phyloP scores from a whole-genome alignment of 2,797 vertebrate genomes.

The Lagodon rhomboides region DNA sequence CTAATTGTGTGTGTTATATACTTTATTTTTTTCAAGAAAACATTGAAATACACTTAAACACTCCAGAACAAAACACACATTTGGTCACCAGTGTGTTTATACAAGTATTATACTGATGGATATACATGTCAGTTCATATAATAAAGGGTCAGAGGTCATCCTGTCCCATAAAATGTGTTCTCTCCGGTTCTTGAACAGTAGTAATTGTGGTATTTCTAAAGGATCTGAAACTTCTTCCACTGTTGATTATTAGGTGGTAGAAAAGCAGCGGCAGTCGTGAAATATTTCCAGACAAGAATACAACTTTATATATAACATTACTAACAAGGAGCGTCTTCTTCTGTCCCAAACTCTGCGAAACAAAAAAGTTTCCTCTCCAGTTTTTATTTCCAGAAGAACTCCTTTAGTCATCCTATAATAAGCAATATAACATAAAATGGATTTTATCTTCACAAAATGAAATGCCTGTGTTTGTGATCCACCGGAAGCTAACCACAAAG shows the following conservation, averaged over 20 bases:
- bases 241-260: neutral
- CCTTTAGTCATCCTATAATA: neutral
- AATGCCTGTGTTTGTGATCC: neutral
- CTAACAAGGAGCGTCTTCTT: neutral
- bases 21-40: too few relatives aligned
- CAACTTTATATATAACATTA: neutral
- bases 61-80: too few relatives aligned
- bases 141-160: too few relatives aligned
- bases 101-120: too few relatives aligned
- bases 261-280: neutral
- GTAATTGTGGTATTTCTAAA: neutral
- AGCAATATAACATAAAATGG: neutral
- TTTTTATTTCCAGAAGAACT: neutral
- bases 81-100: too few relatives aligned
- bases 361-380: neutral
- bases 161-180: too few relatives aligned
- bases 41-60: too few relatives aligned
- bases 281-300: neutral
- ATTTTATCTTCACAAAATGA: neutral
- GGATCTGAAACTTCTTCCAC: neutral
- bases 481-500: too few relatives aligned
- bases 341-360: neutral
- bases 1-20: too few relatives aligned
- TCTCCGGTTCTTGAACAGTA: too few relatives aligned
- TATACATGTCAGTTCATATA: too few relatives aligned